These are phyloP conservation scores for Drosophila lini DNA, from an alignment of 1,140 invertebrate genomes.

Conservation along the genomic window DNA sequence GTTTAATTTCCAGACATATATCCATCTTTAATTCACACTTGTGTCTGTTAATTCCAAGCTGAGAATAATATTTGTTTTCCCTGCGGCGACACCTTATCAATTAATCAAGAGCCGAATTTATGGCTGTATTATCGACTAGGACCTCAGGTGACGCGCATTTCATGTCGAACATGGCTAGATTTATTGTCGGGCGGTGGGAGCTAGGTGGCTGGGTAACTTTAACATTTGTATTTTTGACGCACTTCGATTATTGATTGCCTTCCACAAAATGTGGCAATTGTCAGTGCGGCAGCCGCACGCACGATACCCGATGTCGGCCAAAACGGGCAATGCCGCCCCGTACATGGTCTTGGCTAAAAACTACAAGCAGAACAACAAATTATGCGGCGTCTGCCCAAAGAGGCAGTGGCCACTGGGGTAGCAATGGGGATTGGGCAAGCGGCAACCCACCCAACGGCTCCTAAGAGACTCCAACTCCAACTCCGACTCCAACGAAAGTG, in stretches of 20 bases:
- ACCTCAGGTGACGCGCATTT: slow-evolving; percentile 17
- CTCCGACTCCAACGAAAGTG: slow-evolving; percentile 57
- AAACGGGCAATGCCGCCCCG: slow-evolving; percentile 42
- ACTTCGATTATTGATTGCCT: slow-evolving; percentile 79
- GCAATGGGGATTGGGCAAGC: slow-evolving; percentile 65
- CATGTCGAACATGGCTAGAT: slow-evolving; percentile 35
- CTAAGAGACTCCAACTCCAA: slow-evolving; percentile 13
- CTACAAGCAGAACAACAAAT: slow-evolving; percentile 74
- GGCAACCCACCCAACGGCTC: slow-evolving; percentile 11
- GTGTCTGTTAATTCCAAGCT: not conserved
- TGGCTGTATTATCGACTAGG: slow-evolving; percentile 23
- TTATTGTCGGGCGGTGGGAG: slow-evolving; percentile 11
- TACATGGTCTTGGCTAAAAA: slow-evolving; percentile 53
- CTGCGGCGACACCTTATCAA: slow-evolving; percentile 25
- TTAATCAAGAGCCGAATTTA: slow-evolving; percentile 51
- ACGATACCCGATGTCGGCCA: slow-evolving; percentile 45
- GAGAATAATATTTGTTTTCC: not conserved
- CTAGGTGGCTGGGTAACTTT: slow-evolving; percentile 34
- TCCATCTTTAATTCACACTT: not conserved
- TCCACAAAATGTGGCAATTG: slow-evolving; percentile 80
- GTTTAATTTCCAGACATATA: not conserved
- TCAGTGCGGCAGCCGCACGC: slow-evolving; percentile 56
- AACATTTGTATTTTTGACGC: slow-evolving; percentile 78
- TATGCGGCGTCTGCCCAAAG: slow-evolving; percentile 65
- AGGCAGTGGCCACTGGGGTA: slow-evolving; percentile 21